phyloP scores from a whole-genome alignment of 2,888 invertebrate genomes.

The Ennomos quercinarius region DNA sequence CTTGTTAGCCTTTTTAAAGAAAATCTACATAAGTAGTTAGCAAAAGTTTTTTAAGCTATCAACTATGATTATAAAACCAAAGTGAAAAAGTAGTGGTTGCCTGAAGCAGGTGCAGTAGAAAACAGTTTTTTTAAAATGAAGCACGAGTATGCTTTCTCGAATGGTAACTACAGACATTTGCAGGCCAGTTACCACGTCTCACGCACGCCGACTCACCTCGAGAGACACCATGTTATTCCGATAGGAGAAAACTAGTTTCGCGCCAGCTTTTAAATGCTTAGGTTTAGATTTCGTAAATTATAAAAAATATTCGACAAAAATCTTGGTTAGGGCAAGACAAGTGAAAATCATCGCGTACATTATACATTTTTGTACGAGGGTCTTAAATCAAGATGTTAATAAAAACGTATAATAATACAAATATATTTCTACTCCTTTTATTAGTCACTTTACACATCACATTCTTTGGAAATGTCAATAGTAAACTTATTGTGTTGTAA shows the following conservation, averaged over 20 bases:
- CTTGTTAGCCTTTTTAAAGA: too few species aligned
- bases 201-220: constrained; percentile 9
- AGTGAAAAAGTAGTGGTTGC: background rate
- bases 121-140: constrained; percentile 13
- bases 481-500: background rate
- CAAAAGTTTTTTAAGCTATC: too few species aligned
- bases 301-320: background rate
- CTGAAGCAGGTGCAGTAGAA: constrained; percentile 9
- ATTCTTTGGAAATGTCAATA: background rate
- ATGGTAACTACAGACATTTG: constrained; percentile 16
- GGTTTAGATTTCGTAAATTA: background rate
- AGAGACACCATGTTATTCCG: constrained; percentile 13
- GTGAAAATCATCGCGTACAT: background rate
- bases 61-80: background rate
- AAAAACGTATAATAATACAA: constrained; percentile 1
- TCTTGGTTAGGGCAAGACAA: background rate
- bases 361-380: background rate
- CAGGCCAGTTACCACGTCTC: constrained; percentile 21
- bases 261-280: background rate
- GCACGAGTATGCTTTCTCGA: constrained; percentile 15
- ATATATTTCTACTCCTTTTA: too few species aligned
- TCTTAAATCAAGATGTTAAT: background rate
- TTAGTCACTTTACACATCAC: too few species aligned
- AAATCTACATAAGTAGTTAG: too few species aligned
- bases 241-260: constrained; percentile 9